Evolutionary conservation across 1,140 invertebrate genomes (phyloP), one percentile per base, ranked within the genome.

Genomic region (Zaprionus taronus): DNA sequence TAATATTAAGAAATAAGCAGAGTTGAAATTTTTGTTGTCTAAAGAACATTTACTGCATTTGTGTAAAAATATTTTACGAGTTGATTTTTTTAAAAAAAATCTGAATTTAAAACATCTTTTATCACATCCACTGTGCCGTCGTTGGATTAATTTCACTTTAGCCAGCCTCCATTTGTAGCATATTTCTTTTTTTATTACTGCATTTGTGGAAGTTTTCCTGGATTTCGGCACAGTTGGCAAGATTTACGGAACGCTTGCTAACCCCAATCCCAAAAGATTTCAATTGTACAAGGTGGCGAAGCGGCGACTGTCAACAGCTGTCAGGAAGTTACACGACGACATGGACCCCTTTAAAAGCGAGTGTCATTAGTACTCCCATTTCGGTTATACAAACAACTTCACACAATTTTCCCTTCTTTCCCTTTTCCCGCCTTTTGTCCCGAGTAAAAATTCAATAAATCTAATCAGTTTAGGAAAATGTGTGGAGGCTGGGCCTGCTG

Each of bases 401-500:
- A 17, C 6, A 7, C 22, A 22, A 31, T 36, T 55, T 34, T 6
- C 14, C 15, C 6, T n/a, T n/a, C n/a, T n/a, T n/a, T n/a, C n/a
- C n/a, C n/a, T n/a, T n/a, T n/a, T 51, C 17, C 14, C 14, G 20
- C 9, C 34, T 7, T 12, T 49, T 26, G 31, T 11, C 9, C 2
- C 31, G 9, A 34, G 31, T 34, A 22, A 12, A 38, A 17, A 47
- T 17, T 6, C 5, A 4, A 47, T 7, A 36, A 6, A 12, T 24
- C 9, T 17, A 36, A 36, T 17, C 11, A 24, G 20, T 4, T 24
- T 15, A 41, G 11, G 17, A 86, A 77, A 47, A 87, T 90, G 85
- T 90, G 85, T 28, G 85, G 85, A 41, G 85, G 85, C 7, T 90
- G 85, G 85, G 85, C 85, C 11, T 90, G 85, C 68, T 47, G 53